Conservation (phyloP, 2,113 vertebrate genomes). For the Phrynosoma platyrhinos region DNA sequence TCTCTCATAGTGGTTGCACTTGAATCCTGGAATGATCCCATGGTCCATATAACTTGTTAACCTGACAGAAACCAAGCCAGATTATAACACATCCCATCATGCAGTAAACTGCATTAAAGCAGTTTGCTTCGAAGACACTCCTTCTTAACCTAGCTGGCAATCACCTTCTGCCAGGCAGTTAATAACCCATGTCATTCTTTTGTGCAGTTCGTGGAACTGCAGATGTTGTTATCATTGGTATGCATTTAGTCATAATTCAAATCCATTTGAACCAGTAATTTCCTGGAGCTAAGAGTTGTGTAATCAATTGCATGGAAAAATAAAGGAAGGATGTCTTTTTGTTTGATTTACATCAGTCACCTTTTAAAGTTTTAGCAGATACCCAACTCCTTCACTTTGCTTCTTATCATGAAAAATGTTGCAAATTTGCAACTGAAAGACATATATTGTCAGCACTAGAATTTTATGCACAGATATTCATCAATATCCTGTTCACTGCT, state of each 20-base stretch:
- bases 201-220: constrained; percentile 3
- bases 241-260: constrained; percentile 28
- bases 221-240: constrained; percentile 27
- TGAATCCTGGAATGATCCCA: background rate
- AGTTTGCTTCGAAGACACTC: background rate
- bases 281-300: background rate
- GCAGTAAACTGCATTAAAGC: background rate
- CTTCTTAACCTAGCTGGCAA: constrained; percentile 6
- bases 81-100: constrained; percentile 1
- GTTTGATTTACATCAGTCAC: constrained; percentile 12
- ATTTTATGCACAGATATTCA: constrained; percentile 6
- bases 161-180: constrained; percentile 7
- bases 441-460: background rate
- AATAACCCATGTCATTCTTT: constrained; percentile 21
- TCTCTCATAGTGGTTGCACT: background rate
- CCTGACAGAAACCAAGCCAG: background rate
- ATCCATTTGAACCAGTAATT: constrained; percentile 14
- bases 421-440: background rate
- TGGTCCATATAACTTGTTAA: background rate
- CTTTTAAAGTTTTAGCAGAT: constrained; percentile 10
- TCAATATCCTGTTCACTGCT: background rate
- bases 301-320: background rate
- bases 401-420: background rate
- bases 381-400: background rate
- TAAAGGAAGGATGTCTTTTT: background rate